Evolutionary conservation across 1,140 invertebrate genomes (phyloP).

Genomic region (Drosophila burlai): DNA sequence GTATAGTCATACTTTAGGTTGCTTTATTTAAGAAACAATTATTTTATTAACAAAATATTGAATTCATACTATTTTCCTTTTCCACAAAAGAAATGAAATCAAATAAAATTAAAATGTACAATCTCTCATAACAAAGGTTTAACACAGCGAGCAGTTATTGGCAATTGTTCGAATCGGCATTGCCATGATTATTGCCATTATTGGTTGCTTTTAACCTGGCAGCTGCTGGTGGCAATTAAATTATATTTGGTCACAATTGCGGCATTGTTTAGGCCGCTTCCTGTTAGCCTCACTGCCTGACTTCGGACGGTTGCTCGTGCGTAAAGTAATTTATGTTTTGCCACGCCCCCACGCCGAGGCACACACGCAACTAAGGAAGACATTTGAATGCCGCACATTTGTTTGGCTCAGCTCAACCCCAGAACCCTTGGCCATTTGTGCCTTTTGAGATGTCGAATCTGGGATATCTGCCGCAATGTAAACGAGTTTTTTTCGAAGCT

Average conservation of each 20-base stretch:
- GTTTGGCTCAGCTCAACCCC: slow-evolving; percentile 40
- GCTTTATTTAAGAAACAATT: background rate
- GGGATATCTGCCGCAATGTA: slow-evolving; percentile 54
- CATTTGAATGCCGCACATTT: slow-evolving; percentile 74
- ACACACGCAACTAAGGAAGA: slow-evolving; percentile 60
- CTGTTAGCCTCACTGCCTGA: background rate
- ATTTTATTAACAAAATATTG: background rate
- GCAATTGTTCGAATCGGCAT: background rate
- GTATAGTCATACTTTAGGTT: background rate
- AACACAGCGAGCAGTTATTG: background rate
- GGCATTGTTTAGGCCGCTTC: slow-evolving; percentile 40
- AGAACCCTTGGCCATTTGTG: slow-evolving; percentile 19
- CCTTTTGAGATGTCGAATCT: slow-evolving; percentile 64
- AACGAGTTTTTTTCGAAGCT: slow-evolving; percentile 40
- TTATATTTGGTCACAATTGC: slow-evolving; percentile 71
- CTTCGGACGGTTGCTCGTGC: slow-evolving; percentile 54
- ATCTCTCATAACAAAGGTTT: background rate
- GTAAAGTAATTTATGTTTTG: slow-evolving; percentile 71
- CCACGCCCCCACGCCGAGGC: slow-evolving; percentile 51
- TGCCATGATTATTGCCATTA: slow-evolving; percentile 11
- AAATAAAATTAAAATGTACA: background rate
- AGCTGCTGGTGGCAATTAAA: slow-evolving; percentile 46
- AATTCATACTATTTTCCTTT: background rate
- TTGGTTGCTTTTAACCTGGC: slow-evolving; percentile 25
- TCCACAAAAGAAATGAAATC: background rate